Conservation (phyloP, 2,113 vertebrate species). For the Zonotrichia leucophrys region DNA sequence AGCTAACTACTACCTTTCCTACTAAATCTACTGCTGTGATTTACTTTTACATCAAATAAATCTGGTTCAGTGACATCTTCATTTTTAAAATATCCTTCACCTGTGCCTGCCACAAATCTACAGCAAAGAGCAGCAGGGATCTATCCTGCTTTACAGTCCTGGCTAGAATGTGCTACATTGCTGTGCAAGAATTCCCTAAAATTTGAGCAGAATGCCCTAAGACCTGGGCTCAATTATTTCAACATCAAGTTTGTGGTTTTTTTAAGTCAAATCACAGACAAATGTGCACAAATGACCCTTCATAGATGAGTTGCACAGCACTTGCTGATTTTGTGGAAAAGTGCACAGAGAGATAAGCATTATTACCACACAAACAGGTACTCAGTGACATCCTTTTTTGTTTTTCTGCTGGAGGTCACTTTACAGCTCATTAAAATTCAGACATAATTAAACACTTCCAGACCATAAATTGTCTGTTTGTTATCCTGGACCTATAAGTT, state of each 20-base stretch:
- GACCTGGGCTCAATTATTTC: not conserved
- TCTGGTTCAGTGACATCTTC: not conserved
- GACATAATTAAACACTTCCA: not conserved
- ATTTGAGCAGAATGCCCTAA: not conserved
- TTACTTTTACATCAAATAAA: not conserved
- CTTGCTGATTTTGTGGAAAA: conserved; percentile 38
- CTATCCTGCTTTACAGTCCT: not conserved
- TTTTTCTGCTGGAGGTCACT: not conserved
- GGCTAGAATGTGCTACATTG: not conserved
- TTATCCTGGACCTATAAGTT: not conserved
- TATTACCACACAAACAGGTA: not conserved
- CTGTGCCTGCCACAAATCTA: not conserved
- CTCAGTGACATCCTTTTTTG: not conserved
- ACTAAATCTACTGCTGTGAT: not conserved
- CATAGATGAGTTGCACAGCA: not conserved
- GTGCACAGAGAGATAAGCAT: not conserved
- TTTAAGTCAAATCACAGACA: not conserved
- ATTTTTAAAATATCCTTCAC: not conserved
- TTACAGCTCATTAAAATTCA: not conserved
- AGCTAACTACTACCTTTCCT: not conserved
- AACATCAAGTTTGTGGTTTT: not conserved
- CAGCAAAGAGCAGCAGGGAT: not conserved
- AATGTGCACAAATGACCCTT: not conserved
- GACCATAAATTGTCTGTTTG: not conserved
- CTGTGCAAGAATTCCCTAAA: not conserved